These are phyloP conservation scores for Plutomurus gul DNA, from an alignment of 1,140 invertebrate species.

Conservation along the genomic window DNA sequence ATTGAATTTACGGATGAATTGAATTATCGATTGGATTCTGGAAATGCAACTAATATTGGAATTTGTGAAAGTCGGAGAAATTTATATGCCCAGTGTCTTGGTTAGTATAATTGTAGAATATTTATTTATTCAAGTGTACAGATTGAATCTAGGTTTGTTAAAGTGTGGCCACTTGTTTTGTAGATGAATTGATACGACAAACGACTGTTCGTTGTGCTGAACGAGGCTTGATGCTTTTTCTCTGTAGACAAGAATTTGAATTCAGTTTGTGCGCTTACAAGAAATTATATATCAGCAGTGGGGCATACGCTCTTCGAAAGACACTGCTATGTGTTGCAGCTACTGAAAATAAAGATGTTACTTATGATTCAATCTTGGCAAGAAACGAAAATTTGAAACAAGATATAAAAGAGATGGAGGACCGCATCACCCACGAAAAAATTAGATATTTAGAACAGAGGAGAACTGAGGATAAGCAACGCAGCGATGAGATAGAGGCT, in stretches of 20 bases:
- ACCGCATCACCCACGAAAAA: not conserved
- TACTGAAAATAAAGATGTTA: not conserved
- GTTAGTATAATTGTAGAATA: too few species aligned
- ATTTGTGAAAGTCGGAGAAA: not conserved
- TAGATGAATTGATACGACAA: constrained; percentile 1
- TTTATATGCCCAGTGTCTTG: not conserved
- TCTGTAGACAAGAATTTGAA: not conserved
- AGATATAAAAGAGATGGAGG: not conserved
- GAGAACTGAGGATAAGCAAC: not conserved
- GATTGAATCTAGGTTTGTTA: too few species aligned
- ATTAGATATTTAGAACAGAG: not conserved
- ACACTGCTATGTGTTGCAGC: not conserved
- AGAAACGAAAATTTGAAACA: not conserved
- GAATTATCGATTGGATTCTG: not conserved
- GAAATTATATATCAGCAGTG: not conserved
- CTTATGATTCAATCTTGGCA: not conserved
- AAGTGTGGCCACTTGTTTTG: too few species aligned
- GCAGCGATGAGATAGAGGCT: not conserved
- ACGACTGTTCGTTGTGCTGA: not conserved
- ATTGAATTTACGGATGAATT: constrained; percentile 9
- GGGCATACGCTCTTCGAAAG: not conserved
- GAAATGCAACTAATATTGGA: not conserved
- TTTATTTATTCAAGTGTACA: too few species aligned
- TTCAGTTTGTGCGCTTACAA: not conserved
- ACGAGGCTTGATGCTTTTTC: not conserved